A percentile compares a stretch with the other conserved stretches of the same genome.
phyloP scores from a whole-genome alignment of 30 jellyfish, hydroid and myxozoan genomes.

The Calvadosia cruxmelitensis region DNA sequence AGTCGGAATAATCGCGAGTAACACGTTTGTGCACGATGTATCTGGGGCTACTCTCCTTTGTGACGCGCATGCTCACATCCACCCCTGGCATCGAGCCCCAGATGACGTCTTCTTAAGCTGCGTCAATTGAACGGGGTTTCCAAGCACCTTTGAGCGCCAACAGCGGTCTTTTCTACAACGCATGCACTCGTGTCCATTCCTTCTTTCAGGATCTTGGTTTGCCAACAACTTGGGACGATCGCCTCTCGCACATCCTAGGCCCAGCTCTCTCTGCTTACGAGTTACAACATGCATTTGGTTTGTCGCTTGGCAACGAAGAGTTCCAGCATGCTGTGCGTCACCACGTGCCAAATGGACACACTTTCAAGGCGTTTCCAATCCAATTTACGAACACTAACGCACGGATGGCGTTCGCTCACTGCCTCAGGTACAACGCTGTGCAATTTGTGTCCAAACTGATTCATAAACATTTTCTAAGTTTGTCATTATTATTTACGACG shows the following conservation, averaged over 20 bases:
- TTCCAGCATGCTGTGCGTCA: conserved; percentile 85
- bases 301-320: conserved; percentile 80
- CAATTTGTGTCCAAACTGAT: not conserved
- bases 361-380: conserved; percentile 93
- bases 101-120: not conserved
- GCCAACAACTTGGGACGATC: conserved; percentile 84
- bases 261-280: conserved; percentile 96
- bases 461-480: not conserved
- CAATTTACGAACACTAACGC: conserved; percentile 73
- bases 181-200: not conserved
- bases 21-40: not conserved
- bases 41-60: not conserved
- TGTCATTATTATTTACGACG: not conserved
- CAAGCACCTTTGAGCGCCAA: too few relatives aligned
- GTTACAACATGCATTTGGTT: conserved; percentile 67
- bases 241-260: conserved; percentile 53
- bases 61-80: not conserved
- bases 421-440: conserved; percentile 92
- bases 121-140: too few relatives aligned
- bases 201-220: conserved; percentile 63
- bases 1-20: not conserved
- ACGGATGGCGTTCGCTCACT: conserved; percentile 56
- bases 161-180: too few relatives aligned
- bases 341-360: conserved; percentile 90
- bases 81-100: not conserved